A percentile compares a stretch with the other conserved stretches of the same genome.
Evolutionary conservation across 2,113 vertebrate genomes (phyloP).

Genomic region (Chaetops frenatus): DNA sequence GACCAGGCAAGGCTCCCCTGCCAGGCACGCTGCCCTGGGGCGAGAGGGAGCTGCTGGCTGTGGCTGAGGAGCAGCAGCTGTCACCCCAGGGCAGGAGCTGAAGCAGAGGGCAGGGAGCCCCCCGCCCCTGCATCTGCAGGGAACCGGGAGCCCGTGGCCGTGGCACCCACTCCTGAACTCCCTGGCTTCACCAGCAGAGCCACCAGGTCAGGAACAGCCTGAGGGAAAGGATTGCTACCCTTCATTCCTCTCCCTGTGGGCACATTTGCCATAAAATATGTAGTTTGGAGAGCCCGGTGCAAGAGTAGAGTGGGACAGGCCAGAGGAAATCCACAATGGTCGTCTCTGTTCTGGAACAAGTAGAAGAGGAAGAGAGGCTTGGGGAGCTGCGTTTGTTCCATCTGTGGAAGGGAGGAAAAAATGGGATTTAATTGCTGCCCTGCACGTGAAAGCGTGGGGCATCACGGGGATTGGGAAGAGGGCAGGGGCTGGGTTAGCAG

Average conservation of each 20-base stretch:
- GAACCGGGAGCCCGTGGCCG: fast-evolving
- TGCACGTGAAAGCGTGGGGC: fast-evolving
- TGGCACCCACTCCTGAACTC: background rate
- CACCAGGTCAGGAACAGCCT: background rate
- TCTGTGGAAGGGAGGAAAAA: background rate
- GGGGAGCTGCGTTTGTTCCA: background rate
- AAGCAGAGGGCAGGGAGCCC: background rate
- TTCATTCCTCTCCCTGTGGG: background rate
- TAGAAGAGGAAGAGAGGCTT: background rate
- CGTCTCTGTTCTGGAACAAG: background rate
- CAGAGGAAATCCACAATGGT: background rate
- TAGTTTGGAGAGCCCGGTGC: background rate
- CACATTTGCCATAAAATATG: background rate
- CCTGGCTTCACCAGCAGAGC: fast-evolving
- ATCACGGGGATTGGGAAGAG: background rate
- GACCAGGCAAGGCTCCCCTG: background rate
- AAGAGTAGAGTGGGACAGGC: background rate
- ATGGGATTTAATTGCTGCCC: background rate
- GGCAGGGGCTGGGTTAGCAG: background rate
- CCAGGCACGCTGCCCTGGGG: background rate
- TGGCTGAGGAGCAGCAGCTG: background rate
- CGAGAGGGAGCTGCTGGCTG: background rate
- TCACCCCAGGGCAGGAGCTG: background rate
- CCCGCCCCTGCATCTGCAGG: fast-evolving
- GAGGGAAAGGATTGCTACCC: background rate